Evolutionary conservation across 2,888 invertebrate species (phyloP).

Genomic region (Polydrusus pterygomalis): DNA sequence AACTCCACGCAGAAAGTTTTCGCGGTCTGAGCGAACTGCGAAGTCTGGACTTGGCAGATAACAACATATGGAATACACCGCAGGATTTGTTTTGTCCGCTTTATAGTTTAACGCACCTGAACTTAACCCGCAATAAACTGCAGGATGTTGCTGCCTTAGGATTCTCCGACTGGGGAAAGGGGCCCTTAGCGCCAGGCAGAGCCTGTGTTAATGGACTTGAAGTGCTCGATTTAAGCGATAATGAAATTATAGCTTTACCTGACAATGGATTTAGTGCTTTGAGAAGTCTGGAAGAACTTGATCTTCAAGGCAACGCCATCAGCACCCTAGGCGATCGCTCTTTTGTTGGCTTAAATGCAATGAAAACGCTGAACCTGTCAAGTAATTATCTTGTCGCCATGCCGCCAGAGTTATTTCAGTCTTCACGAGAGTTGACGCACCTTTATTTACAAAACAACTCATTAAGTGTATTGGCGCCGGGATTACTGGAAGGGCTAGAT

Average conservation of each 20-base stretch:
- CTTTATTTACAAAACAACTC: constrained; percentile 87
- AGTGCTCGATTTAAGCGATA: constrained; percentile 82
- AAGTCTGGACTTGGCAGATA: constrained; percentile 82
- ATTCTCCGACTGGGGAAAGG: constrained; percentile 83
- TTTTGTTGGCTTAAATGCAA: constrained; percentile 80
- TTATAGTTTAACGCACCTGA: constrained; percentile 80
- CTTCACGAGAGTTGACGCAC: constrained; percentile 82
- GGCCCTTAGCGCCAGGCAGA: constrained; percentile 76
- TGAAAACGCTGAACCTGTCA: constrained; percentile 85
- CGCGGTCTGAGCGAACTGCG: constrained; percentile 80
- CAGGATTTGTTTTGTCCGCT: constrained; percentile 83
- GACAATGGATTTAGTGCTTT: constrained; percentile 83
- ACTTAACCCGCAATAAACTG: constrained; percentile 85
- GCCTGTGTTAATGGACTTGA: constrained; percentile 82
- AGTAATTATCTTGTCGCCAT: constrained; percentile 85
- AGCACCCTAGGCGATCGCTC: constrained; percentile 84
- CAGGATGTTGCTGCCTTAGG: constrained; percentile 86
- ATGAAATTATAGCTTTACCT: constrained; percentile 82
- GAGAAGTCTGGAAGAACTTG: constrained; percentile 80
- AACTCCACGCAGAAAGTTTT: constrained; percentile 83
- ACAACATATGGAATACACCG: constrained; percentile 86
- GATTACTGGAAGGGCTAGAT: constrained; percentile 82
- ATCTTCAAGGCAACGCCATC: constrained; percentile 85
- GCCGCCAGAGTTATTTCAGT: constrained; percentile 86
- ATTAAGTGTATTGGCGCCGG: constrained; percentile 83